Percentiles rank a stretch among this genome's conserved stretches.
Evolutionary conservation across 2,888 invertebrate genomes (phyloP).

Genomic region (Carabus problematicus): DNA sequence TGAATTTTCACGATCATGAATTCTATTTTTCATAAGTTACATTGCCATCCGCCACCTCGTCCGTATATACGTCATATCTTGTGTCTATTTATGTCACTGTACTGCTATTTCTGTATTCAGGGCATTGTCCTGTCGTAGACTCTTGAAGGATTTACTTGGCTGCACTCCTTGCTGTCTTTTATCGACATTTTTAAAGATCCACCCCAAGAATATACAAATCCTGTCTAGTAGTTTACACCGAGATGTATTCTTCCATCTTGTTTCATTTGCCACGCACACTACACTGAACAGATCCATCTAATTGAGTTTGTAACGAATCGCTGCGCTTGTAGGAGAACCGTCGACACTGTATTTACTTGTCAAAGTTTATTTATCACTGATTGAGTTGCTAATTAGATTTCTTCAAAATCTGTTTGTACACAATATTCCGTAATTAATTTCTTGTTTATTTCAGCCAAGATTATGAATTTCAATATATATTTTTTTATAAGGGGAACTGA

Average conservation of each 20-base stretch:
- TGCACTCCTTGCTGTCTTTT: background rate
- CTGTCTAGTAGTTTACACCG: background rate
- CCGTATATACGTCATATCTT: no score
- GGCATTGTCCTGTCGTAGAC: constrained; percentile 3
- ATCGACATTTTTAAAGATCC: background rate
- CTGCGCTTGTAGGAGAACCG: background rate
- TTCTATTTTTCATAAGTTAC: no score
- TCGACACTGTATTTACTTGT: constrained; percentile 22
- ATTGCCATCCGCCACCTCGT: no score
- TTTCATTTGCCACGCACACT: no score
- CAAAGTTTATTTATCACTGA: constrained; percentile 35
- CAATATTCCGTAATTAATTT: constrained; percentile 38
- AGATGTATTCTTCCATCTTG: background rate
- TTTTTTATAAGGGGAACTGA: no score
- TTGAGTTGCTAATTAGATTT: constrained; percentile 30
- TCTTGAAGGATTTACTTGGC: background rate
- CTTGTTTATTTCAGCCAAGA: constrained; percentile 25
- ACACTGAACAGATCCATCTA: background rate
- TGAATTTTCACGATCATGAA: no score
- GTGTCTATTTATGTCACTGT: constrained; percentile 11
- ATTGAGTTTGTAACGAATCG: constrained; percentile 3
- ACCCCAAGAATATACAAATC: background rate
- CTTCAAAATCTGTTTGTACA: constrained; percentile 28
- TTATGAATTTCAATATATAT: constrained; percentile 19
- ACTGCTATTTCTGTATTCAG: constrained; percentile 8